Base-by-base conservation (phyloP, 1,140 invertebrate species). In the Leguminivora glycinivorella region DNA sequence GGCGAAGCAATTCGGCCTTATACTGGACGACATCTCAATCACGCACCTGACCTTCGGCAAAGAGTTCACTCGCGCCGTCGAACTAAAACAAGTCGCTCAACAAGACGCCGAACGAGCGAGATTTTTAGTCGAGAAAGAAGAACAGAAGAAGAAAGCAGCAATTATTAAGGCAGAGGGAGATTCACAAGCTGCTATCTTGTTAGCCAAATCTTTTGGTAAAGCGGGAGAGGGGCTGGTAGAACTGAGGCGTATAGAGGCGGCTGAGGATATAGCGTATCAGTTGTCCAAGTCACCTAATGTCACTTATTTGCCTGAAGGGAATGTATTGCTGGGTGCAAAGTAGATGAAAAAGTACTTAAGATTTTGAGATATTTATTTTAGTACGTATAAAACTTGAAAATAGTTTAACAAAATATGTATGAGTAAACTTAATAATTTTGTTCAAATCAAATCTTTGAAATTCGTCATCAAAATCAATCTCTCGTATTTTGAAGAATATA, bases 111-210 rank as follows among this genome's bases (percentile, higher is more conserved):
- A 99, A 90, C 90, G 98, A 78, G 98, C 98, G n/a, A 97, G 97
- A 26, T 99, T 99, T 90, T 94, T 98, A 26, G 98, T 99, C 0
- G 98, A 99, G 92, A 94, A 96, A 80, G 98, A 98, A 5, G 97
- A 96, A 79, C 98, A 99, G 87, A 98, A 99, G 85, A 95, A 95
- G 84, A 98, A 99, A 90, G 98, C 99, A 91, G 99, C 99, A 85
- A 98, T 99, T 90, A 97, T 99, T 3, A 98, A 99, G 90, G 98
- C 98, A 75, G 98, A 99, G 92, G 98, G 98, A 93, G 98, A 99
- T 95, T 98, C 98, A n/a, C 95, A 98, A 93, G 96, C 98, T 81
- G 98, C 98, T 2, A 63, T 29, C n/a, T 63, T 99, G 66, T 85
- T 99, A 17, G 96, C 97, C 2, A 97, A 97, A 87, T 96, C 98